phyloP scores from a whole-genome alignment of 2,888 invertebrate genomes.

The Drosophila anomalata region DNA sequence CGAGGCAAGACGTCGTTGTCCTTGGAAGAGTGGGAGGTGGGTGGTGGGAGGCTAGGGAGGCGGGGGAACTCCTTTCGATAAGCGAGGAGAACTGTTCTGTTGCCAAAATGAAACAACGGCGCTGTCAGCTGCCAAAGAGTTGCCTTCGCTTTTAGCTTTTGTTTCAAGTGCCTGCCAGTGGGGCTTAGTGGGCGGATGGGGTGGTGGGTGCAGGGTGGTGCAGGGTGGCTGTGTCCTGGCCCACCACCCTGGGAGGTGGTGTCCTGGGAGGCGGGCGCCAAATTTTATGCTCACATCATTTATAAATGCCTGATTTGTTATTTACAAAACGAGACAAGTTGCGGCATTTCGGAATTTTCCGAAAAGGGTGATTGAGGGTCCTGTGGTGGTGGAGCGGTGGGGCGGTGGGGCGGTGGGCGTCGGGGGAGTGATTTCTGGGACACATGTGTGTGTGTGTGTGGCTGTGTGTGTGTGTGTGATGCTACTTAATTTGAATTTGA shows the following conservation, averaged over 20 bases:
- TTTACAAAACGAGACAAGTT: conserved; percentile 82
- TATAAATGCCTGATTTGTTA: conserved; percentile 83
- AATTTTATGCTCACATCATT: conserved; percentile 82
- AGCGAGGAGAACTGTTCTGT: conserved; percentile 38
- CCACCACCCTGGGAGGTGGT: conserved; percentile 21
- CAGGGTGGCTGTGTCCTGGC: conserved; percentile 16
- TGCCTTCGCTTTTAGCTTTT: conserved; percentile 58
- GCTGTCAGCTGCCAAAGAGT: conserved; percentile 53
- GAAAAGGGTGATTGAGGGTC: conserved; percentile 37
- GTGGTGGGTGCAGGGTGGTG: conserved; percentile 16
- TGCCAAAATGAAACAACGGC: conserved; percentile 43
- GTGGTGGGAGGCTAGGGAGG: neutral
- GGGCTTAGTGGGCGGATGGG: conserved; percentile 28
- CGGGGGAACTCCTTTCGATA: neutral
- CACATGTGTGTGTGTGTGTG: conserved; percentile 18
- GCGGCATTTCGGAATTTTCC: conserved; percentile 69
- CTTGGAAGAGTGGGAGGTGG: conserved; percentile 5
- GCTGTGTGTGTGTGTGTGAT: conserved; percentile 37
- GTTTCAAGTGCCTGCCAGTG: conserved; percentile 63
- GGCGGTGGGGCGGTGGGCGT: neutral
- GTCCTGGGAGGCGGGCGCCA: conserved; percentile 39
- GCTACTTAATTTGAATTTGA: conserved; percentile 77
- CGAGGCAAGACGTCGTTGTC: conserved; percentile 29
- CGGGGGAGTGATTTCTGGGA: conserved; percentile 5
- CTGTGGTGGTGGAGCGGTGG: neutral